Evolutionary conservation across 2,113 vertebrate genomes (phyloP), one percentile per base, ranked within the genome.

Genomic region (Argyrosomus japonicus): DNA sequence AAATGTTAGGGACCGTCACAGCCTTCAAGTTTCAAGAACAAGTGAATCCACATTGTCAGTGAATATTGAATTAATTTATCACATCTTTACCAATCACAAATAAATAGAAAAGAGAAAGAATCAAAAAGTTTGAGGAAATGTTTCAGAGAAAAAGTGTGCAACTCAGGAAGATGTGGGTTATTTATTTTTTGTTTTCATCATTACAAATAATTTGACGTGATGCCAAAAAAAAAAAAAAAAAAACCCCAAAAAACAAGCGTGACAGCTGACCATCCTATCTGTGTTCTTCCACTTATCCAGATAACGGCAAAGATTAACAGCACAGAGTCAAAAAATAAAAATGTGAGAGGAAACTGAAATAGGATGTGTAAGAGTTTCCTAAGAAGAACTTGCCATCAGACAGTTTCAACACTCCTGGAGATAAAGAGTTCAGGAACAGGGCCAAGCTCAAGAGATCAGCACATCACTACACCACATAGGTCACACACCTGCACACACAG

Each of bases 301-400:
- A 90, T 93, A 85, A 84, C 53, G 45, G 53, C 61, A 80, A 86
- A 87, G 84, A 89, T 91, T 88, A 84, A 73, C 75, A 45, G 62
- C 63, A 1, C 43, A 56, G 23, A 86, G 78, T 86, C 60, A 82
- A 89, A 89, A 93, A 81, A 85, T 40, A 40, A 85, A 93, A 77
- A 89, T 83, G 89, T 69, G 84, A 93, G 93, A 94, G 95, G 95
- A 96, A 96, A 92, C 91, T 94, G 94, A 94, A 95, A 95, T 94
- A 95, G 93, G 95, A 95, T 95, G 95, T 95, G 95, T 91, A 93
- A 95, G 90, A 93, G 93, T 95, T 95, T 95, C 95, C 94, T 93
- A 92, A 95, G 93, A 95, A 95, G 89, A 93, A 89, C 91, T 92
- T 93, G 93, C 91, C 92, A 90, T 93, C 87, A 92, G 88, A 53